Conservation (phyloP, 2,113 vertebrate species). For the Chionis minor region DNA sequence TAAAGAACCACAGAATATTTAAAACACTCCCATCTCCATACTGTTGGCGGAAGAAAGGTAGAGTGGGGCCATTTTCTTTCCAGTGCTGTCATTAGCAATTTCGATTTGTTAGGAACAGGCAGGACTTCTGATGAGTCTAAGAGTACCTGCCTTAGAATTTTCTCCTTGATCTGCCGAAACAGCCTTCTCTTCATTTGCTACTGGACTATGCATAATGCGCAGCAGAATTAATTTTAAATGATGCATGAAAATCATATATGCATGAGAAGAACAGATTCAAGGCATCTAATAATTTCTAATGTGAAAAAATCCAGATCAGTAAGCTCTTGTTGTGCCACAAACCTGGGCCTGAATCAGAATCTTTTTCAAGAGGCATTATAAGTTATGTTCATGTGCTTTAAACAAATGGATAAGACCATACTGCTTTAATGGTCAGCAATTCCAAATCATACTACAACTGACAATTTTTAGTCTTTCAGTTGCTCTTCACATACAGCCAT, state of each 20-base stretch:
- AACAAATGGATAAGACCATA: not conserved
- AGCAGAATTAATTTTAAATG: not conserved
- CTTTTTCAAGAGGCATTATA: not conserved
- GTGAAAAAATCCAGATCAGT: not conserved
- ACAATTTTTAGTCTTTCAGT: not conserved
- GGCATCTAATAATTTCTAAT: not conserved
- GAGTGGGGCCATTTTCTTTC: not conserved
- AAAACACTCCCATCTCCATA: not conserved
- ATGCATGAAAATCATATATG: not conserved
- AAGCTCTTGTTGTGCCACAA: not conserved
- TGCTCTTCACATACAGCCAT: not conserved
- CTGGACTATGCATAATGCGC: not conserved
- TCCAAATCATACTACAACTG: not conserved
- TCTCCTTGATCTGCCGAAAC: not conserved
- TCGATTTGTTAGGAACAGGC: not conserved
- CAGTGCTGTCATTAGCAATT: not conserved
- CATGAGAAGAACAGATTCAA: not conserved
- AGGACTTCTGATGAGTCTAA: not conserved
- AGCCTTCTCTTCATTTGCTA: not conserved
- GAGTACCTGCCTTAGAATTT: not conserved
- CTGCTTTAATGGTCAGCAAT: not conserved
- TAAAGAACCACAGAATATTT: not conserved
- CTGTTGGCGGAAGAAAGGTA: not conserved
- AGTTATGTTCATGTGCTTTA: not conserved
- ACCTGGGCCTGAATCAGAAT: not conserved